Percentiles rank a stretch among this genome's conserved stretches.
These are phyloP conservation scores for Cyrtodaria siliqua DNA, from an alignment of 2,888 invertebrate species.

Conservation along the genomic window DNA sequence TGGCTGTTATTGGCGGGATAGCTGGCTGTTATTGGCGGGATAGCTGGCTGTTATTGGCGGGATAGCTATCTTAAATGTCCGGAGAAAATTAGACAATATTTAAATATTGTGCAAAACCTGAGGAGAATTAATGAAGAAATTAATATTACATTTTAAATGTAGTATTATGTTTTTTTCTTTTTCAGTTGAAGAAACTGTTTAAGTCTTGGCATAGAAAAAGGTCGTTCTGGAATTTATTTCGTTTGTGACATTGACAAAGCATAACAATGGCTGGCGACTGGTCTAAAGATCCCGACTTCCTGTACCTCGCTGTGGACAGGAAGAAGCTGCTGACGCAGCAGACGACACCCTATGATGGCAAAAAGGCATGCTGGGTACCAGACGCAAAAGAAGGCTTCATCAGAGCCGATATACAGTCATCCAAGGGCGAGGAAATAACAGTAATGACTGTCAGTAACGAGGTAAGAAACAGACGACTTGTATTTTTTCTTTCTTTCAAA, in stretches of 20 bases:
- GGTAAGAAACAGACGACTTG: too few relatives aligned
- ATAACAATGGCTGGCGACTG: constrained; percentile 47
- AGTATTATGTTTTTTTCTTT: neutral
- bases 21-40: too few relatives aligned
- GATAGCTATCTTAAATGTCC: too few relatives aligned
- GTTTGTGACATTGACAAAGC: neutral
- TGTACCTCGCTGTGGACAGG: constrained; percentile 83
- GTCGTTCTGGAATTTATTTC: constrained; percentile 36
- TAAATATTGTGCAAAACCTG: too few relatives aligned
- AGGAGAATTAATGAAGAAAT: too few relatives aligned
- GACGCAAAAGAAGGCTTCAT: constrained; percentile 99
- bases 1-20: too few relatives aligned
- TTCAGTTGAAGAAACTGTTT: constrained; percentile 55
- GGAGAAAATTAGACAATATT: too few relatives aligned
- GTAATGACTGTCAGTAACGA: constrained; percentile 92
- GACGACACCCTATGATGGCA: constrained; percentile 87
- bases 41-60: too few relatives aligned
- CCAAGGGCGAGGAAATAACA: constrained; percentile 98
- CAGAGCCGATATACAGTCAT: constrained; percentile 98
- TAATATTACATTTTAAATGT: too few relatives aligned
- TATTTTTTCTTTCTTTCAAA: too few relatives aligned
- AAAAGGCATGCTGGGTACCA: constrained; percentile 99
- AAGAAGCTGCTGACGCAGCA: constrained; percentile 84
- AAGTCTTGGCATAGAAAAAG: constrained; percentile 56
- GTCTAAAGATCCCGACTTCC: constrained; percentile 82